Evolutionary conservation across 1,140 invertebrate species (phyloP).

Genomic region (Hyposmocoma kahamanoa): DNA sequence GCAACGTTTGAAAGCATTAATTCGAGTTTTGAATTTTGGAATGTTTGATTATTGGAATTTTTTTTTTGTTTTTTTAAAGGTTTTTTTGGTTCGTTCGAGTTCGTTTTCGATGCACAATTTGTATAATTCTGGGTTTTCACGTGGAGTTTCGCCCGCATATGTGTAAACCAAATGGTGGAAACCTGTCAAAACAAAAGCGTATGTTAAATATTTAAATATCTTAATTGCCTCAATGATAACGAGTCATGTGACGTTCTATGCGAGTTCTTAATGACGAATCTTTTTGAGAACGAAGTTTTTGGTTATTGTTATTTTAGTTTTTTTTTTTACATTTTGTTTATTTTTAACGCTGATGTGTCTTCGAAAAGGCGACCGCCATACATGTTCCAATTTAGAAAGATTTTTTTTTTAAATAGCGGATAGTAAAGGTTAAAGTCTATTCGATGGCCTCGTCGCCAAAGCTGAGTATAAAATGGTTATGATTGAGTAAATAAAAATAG

Average conservation of each 20-base stretch:
- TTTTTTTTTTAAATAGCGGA: no score
- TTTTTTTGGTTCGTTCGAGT: slow-evolving; percentile 31
- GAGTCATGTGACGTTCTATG: slow-evolving; percentile 34
- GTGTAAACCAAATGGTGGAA: slow-evolving; percentile 46
- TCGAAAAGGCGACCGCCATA: no score
- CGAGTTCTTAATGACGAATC: slow-evolving; percentile 29
- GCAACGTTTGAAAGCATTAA: slow-evolving; percentile 59
- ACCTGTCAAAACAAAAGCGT: slow-evolving; percentile 46
- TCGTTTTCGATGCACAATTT: slow-evolving; percentile 34
- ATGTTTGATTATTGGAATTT: slow-evolving; percentile 30
- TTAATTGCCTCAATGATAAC: slow-evolving; percentile 34
- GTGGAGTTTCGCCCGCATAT: slow-evolving; percentile 45
- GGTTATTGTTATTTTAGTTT: slow-evolving; percentile 18
- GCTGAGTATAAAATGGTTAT: no score
- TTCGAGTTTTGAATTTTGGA: slow-evolving; percentile 54
- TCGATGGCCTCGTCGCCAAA: no score
- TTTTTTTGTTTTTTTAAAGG: background rate
- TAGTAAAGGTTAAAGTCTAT: no score
- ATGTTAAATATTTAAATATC: slow-evolving; percentile 21
- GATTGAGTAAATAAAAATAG: no score
- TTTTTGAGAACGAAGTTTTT: slow-evolving; percentile 31
- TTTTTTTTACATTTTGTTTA: background rate
- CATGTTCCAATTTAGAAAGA: no score
- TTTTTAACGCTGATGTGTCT: background rate
- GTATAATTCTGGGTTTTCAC: slow-evolving; percentile 39